phyloP scores from a whole-genome alignment of 2,797 vertebrate genomes.

The Antennarius maculatus region DNA sequence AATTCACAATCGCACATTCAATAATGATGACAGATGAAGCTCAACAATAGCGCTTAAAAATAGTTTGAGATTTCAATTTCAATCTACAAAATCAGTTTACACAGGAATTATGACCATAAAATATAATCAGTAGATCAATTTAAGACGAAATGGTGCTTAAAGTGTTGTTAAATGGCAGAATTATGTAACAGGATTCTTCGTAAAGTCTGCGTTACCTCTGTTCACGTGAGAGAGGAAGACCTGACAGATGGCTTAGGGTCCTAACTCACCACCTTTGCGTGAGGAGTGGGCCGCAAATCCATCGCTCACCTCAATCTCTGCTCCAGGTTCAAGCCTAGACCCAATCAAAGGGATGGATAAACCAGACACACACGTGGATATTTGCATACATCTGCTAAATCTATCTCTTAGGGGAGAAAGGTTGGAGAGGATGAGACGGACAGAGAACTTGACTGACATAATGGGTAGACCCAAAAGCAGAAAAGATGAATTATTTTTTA shows the following conservation, averaged over 20 bases:
- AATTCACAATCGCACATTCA: neutral
- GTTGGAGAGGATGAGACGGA: conserved; percentile 35
- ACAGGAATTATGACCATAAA: conserved; percentile 33
- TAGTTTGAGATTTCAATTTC: too few relatives aligned
- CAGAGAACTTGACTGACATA: conserved; percentile 36
- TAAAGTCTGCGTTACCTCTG: conserved; percentile 25
- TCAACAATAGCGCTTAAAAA: neutral
- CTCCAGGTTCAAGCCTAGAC: conserved; percentile 54
- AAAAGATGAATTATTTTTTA: conserved; percentile 3
- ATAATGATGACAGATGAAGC: conserved; percentile 13
- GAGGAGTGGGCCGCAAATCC: conserved; percentile 55
- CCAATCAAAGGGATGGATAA: conserved; percentile 71
- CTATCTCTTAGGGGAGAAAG: conserved; percentile 41
- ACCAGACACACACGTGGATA: conserved; percentile 74
- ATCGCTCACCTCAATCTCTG: conserved; percentile 33
- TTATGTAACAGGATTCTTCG: conserved; percentile 35
- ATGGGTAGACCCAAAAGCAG: conserved; percentile 5
- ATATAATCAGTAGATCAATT: conserved; percentile 10
- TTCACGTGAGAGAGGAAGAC: conserved; percentile 43
- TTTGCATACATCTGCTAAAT: conserved; percentile 72
- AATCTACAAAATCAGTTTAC: conserved; percentile 36
- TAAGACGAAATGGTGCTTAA: conserved; percentile 21
- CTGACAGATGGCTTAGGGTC: conserved; percentile 77
- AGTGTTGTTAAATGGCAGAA: conserved; percentile 14
- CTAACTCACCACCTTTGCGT: conserved; percentile 73